phyloP scores from a whole-genome alignment of 2,888 invertebrate species.

The Drosophila lacicola region DNA sequence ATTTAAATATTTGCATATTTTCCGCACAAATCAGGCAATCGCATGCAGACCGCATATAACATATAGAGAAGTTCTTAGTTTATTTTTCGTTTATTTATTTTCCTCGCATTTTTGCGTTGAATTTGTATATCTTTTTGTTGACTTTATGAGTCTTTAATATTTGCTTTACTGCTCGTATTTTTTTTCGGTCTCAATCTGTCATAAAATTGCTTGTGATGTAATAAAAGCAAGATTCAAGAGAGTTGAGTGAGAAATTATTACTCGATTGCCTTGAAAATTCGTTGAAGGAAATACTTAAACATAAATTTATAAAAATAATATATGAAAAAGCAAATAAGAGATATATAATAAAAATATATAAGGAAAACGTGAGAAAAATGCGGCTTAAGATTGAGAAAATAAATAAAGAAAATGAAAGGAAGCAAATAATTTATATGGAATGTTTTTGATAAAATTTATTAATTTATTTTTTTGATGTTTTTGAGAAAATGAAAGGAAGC shows the following conservation, averaged over 20 bases:
- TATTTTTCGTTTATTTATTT: constrained; percentile 28
- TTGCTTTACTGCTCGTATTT: constrained; percentile 24
- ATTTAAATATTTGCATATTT: constrained; percentile 64
- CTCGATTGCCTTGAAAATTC: background rate
- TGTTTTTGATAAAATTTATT: too few species aligned
- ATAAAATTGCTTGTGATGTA: constrained; percentile 26
- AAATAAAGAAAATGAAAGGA: too few species aligned
- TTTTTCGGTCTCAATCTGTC: constrained; percentile 34
- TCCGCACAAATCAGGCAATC: constrained; percentile 54
- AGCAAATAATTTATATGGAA: too few species aligned
- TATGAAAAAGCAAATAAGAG: background rate
- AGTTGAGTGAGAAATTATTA: background rate
- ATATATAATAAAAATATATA: too few species aligned
- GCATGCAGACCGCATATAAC: constrained; percentile 59
- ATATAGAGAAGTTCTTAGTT: constrained; percentile 12
- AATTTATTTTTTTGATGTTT: too few species aligned
- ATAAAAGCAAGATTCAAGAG: constrained; percentile 13
- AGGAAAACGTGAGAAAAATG: too few species aligned
- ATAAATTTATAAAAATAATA: too few species aligned
- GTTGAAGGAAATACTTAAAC: background rate
- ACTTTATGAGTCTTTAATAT: constrained; percentile 26
- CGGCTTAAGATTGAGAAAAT: too few species aligned
- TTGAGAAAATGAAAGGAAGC: too few species aligned
- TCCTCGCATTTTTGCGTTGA: constrained; percentile 25
- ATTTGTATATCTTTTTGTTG: constrained; percentile 10